Base-by-base conservation (phyloP, 2,113 vertebrate species). In the Morone saxatilis region DNA sequence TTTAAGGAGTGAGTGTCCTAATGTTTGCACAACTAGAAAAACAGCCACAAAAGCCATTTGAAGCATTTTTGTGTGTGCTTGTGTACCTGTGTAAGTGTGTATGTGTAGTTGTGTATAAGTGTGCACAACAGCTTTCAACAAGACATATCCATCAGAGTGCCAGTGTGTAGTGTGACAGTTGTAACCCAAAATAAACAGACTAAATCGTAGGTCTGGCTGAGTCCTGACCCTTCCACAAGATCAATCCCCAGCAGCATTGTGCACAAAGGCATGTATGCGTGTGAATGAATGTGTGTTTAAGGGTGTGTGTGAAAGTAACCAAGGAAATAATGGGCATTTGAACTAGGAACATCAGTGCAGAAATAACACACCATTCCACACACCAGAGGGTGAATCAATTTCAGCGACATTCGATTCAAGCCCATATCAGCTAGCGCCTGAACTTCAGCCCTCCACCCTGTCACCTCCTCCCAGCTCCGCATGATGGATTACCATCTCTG, bases 121-220 rank as follows among this genome's bases (percentile, higher is more conserved):
- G 38, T 79, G 84, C 36, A 60, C 59, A 74, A 70, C 19, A 51
- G 92, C 91, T 90, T 90, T 87, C 93, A 92, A 94, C 93, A 91
- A 78, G 89, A 90, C 94, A 91, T 93, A 97, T 97, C 95, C 91
- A 95, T 97, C 96, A 96, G 94, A 93, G 92, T 90, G 92, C 93
- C 87, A 86, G 88, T 75, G 88, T 90, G 73, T 16, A 88, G 71
- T 12, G 57, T 93, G 93, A 95, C 89, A 95, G 90, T 90, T 89
- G 85, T 94, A 94, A 96, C 93, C 94, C 94, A 94, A 95, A 97
- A 96, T 94, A 96, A 96, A 96, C 91, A 86, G 88, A 83, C 91
- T 93, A 92, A 95, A 96, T 94, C 89, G 85, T 89, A 81, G 91
- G 83, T 90, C 86, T 88, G 71, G 67, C 78, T 87, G 74, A 93